Evolutionary conservation across 2,797 vertebrate genomes (phyloP), one percentile per base, ranked within the genome.

Genomic region (Distichodus sexfasciatus): DNA sequence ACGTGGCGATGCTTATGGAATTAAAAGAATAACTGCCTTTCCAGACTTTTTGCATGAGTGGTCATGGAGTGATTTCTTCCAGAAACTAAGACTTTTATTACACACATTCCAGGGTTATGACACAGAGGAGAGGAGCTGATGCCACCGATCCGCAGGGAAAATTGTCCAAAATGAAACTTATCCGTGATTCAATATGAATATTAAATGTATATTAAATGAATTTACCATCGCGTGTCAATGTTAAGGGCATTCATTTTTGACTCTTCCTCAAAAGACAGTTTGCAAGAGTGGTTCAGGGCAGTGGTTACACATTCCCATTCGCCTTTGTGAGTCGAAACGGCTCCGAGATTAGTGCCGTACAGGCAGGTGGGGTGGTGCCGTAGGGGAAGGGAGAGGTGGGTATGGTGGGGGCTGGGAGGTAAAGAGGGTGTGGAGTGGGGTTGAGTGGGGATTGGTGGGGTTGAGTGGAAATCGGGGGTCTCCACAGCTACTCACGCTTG

Each of bases 401-500:
- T 79, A 35, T 87, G 87, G 83, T 89, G 91, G 91, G 90, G 89
- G 73, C 84, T 67, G 14, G 36, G 72, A 69, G 41, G 41, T n/a
- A 44, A 66, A 24, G 1, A 60, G 62, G 60, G 71, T 36, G n/a
- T 59, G 68, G 51, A 46, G 21, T 9, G 31, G 24, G 38, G 36
- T 26, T 36, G 67, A 17, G 2, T 57, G 62, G 60, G 69, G 36
- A 24, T 54, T 71, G 51, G 50, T 12, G 43, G 53, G 46, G 29
- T 24, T n/a, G 47, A 38, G 43, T 55, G 62, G 72, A 47, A 60
- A n/a, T 31, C 58, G 63, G 63, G 61, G 66, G 29, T 78, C 80
- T 84, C 81, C 75, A 81, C 68, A 7, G 66, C 84, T 91, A 93
- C 91, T 93, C 89, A 92, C 90, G 90, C 84, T 90, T 85, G 78